Conservation (phyloP, 53 echinoderm and acorn worm genomes). For the Astropecten irregularis region DNA sequence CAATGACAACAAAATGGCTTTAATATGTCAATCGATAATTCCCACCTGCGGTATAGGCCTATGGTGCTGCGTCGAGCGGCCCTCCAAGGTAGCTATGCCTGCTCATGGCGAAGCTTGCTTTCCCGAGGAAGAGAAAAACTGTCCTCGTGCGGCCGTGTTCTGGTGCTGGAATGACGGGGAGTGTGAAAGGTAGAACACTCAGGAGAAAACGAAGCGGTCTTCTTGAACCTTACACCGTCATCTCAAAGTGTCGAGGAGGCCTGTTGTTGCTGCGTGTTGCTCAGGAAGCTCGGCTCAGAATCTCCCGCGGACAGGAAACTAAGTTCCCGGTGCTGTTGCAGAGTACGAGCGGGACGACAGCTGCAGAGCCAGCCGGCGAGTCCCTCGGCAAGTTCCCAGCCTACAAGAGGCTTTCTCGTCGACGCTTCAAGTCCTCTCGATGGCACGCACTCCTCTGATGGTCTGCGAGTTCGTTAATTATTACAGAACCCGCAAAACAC, state of each 20-base stretch:
- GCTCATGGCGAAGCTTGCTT: too few relatives aligned
- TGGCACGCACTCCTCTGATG: not conserved
- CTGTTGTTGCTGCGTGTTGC: not conserved
- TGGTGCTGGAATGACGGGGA: too few relatives aligned
- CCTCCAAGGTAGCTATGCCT: too few relatives aligned
- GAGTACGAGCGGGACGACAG: constrained; percentile 12
- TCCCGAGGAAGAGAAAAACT: too few relatives aligned
- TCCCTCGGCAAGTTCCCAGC: constrained; percentile 12
- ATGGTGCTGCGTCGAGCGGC: too few relatives aligned
- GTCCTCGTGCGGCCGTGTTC: too few relatives aligned
- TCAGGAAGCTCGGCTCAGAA: not conserved
- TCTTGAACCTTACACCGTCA: not conserved
- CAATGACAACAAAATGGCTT: not conserved
- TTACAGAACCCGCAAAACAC: too few relatives aligned
- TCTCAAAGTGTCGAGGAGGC: not conserved
- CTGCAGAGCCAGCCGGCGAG: not conserved
- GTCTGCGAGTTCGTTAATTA: constrained; percentile 24
- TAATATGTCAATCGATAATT: not conserved
- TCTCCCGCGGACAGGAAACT: not conserved
- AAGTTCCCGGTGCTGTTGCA: not conserved
- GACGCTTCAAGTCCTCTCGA: not conserved
- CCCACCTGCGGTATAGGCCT: not conserved
- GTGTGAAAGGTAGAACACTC: too few relatives aligned
- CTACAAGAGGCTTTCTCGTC: not conserved
- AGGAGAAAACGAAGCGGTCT: too few relatives aligned